Percentiles rank a stretch among this genome's conserved stretches.
Evolutionary conservation across 2,797 vertebrate genomes (phyloP).

Genomic region (Danio aesculapii): DNA sequence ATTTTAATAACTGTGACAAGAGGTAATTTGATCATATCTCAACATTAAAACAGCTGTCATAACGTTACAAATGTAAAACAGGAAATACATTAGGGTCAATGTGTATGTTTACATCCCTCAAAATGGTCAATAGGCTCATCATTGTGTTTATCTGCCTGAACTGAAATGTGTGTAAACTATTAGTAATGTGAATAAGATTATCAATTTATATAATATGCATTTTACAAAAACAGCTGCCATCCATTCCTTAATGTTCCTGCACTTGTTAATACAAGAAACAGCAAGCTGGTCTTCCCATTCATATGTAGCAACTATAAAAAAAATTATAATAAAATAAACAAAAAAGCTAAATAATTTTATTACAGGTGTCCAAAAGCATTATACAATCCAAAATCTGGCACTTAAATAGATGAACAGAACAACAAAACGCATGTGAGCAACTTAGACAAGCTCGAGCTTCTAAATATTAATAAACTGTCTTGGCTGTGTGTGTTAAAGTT

Average conservation of each 20-base stretch:
- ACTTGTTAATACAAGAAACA: neutral
- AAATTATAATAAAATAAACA: neutral
- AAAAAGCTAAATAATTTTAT: neutral
- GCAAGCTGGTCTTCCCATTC: neutral
- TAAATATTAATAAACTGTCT: constrained; percentile 39
- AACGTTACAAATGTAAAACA: too few species aligned
- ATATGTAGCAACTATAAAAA: neutral
- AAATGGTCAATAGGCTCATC: too few species aligned
- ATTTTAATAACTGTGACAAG: too few species aligned
- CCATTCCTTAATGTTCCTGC: too few species aligned
- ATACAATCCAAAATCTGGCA: neutral
- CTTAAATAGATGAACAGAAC: neutral
- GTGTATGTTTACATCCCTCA: too few species aligned
- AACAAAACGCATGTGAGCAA: constrained; percentile 29
- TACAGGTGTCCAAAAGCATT: neutral
- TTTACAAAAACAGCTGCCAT: neutral
- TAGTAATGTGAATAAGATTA: neutral
- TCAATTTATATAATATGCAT: neutral
- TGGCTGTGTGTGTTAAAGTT: constrained; percentile 32
- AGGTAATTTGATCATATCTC: too few species aligned
- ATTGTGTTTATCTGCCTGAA: constrained; percentile 13
- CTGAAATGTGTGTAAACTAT: constrained; percentile 17
- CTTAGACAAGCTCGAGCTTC: constrained; percentile 16
- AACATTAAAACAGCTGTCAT: too few species aligned
- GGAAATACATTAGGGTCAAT: too few species aligned